Conservation (phyloP, 1,140 invertebrate genomes). For the Leucophenga varia region DNA sequence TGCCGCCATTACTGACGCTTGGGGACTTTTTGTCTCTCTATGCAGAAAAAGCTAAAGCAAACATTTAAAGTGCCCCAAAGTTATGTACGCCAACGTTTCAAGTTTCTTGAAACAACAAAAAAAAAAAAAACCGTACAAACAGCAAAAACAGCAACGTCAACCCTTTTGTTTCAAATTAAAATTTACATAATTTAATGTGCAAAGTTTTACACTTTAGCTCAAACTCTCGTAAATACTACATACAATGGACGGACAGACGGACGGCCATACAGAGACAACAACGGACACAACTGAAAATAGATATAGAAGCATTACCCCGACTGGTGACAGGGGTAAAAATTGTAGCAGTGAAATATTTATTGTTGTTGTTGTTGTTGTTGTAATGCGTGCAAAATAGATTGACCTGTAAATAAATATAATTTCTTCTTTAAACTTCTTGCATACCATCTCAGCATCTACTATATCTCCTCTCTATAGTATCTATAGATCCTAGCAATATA, state of each 20-base stretch:
- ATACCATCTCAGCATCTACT: conserved; percentile 9
- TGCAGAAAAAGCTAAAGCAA: no score
- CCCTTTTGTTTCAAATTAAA: conserved; percentile 54
- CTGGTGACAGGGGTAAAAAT: conserved; percentile 5
- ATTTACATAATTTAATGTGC: conserved; percentile 55
- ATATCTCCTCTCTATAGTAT: conserved; percentile 3
- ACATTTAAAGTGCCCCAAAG: conserved; percentile 34
- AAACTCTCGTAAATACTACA: conserved; percentile 11
- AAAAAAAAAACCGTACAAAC: conserved; percentile 4
- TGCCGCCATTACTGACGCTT: no score
- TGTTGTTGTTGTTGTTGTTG: conserved; percentile 12
- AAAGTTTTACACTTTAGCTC: conserved; percentile 32
- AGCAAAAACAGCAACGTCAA: conserved; percentile 30
- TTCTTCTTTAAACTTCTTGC: no score
- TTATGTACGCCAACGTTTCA: not conserved
- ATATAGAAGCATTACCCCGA: not conserved
- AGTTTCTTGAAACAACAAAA: not conserved
- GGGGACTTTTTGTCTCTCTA: no score
- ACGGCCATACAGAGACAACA: not conserved
- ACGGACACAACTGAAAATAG: not conserved
- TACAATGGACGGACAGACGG: conserved; percentile 3
- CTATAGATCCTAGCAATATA: not conserved
- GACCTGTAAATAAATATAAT: conserved; percentile 47
- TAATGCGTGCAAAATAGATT: conserved; percentile 40
- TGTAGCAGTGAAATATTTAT: conserved; percentile 22